Evolutionary conservation across 2,113 vertebrate genomes (phyloP), one percentile per base, ranked within the genome.

Genomic region (Peromyscus maniculatus): DNA sequence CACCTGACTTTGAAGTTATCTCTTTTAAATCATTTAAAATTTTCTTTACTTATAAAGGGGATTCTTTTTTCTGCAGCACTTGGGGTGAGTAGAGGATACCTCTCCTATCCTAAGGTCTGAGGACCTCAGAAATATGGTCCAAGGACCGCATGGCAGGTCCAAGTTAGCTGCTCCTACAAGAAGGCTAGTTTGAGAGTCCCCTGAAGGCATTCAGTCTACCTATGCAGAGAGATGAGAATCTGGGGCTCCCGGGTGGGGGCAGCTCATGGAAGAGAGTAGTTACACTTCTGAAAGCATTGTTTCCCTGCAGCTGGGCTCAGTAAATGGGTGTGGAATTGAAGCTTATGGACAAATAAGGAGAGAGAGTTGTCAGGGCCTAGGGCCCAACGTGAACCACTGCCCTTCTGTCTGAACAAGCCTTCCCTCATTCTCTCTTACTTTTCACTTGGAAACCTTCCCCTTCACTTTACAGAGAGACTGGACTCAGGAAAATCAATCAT

Each of bases 1-100:
- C 43, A 43, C 43, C 43, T 43, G 43, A 43, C 43, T 43, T 43
- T 43, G 43, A 71, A 3, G 19, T 75, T 90, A 57, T 49, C 33
- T 94, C 87, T 55, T 83, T 72, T 2, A 52, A 91, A 96, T 80
- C 55, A 74, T 59, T 93, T 77, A 3, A 90, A 52, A 83, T 82
- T 78, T 82, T n/a, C 16, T 96, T 64, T n/a, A 17, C 3, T 43
- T 84, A 43, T 39, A 84, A 64, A 64, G 15, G 59, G 24, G n/a
- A 64, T 64, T 84, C 57, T 31, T 49, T 49, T 5, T 7, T 13
- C 26, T 22, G 7, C 28, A 13, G 12, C 17, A 26, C 16, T 0
- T 2, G 36, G 8, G 21, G 15, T 86, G 17, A 64, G 7, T 55
- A 11, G 36, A 69, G 21, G 39, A 62, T 43, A 9, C 15, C 31